A percentile compares a stretch with the other conserved stretches of the same genome.
These are phyloP conservation scores for Perca schrenkii DNA, from an alignment of 2,113 vertebrate genomes.

Conservation along the genomic window DNA sequence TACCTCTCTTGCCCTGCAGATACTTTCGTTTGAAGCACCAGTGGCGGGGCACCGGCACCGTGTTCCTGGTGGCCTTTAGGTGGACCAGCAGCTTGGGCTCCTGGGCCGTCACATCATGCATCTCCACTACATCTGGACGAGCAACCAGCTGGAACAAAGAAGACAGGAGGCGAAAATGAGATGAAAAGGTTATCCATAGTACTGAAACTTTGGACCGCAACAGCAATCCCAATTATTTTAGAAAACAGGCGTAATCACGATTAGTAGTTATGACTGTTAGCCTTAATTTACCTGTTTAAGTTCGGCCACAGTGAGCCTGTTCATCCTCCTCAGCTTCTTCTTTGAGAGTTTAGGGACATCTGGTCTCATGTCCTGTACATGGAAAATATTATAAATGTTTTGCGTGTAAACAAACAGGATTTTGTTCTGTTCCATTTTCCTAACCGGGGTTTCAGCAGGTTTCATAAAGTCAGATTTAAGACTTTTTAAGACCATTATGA, in stretches of 20 bases:
- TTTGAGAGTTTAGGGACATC: constrained; percentile 94
- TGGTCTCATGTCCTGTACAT: constrained; percentile 85
- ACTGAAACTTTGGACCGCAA: background rate
- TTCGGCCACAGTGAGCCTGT: constrained; percentile 94
- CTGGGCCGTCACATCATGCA: constrained; percentile 95
- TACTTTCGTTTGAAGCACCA: constrained; percentile 88
- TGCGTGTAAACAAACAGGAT: background rate
- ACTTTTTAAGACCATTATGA: too few species aligned
- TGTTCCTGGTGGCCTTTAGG: constrained; percentile 94
- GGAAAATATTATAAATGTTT: background rate
- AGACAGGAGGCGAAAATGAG: background rate
- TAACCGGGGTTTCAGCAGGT: too few species aligned
- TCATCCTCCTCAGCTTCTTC: constrained; percentile 96
- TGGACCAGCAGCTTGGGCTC: constrained; percentile 95
- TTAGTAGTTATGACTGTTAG: too few species aligned
- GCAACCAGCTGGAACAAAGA: constrained; percentile 86
- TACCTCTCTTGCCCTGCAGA: constrained; percentile 94
- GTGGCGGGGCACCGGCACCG: constrained; percentile 90
- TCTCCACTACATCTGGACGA: constrained; percentile 94
- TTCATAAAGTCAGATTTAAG: too few species aligned
- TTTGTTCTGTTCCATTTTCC: background rate
- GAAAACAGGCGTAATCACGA: background rate
- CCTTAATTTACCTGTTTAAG: constrained; percentile 90
- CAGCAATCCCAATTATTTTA: too few species aligned
- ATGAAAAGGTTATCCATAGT: background rate